Base-by-base conservation (phyloP, 2,797 vertebrate species). In the Anguilla obscura region DNA sequence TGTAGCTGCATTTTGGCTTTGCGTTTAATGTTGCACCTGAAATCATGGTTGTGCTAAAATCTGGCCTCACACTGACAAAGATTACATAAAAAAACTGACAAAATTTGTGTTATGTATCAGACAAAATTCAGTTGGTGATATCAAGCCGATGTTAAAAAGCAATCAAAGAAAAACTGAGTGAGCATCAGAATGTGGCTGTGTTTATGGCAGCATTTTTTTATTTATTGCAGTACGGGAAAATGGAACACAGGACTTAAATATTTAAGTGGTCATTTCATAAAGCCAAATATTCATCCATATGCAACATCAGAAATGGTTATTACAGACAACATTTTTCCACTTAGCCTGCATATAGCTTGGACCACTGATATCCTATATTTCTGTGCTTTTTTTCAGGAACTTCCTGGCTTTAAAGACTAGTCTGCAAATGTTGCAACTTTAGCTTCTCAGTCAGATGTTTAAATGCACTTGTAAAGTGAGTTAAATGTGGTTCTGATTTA, bases 401-500 rank as follows among this genome's bases (percentile, higher is more conserved):
- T 58, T 58, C 56, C 56, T 58, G 56, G 56, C 56, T 58, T 58
- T 58, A 58, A 58, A 58, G 16, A 14, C 56, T 58, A 58, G n/a
- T 69, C 5, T 27, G 5, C 63, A 69, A 24, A 27, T 69, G 63
- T 9, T 69, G 63, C 63, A 69, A 27, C 63, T 66, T 66, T 69
- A 10, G 24, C 24, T 24, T 27, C 63, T 69, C 21, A 63, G 87
- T 86, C 80, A 80, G 83, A 85, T 45, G 40, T 87, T 54, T 63
- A 85, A 87, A 27, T 52, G 50, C 50, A 52, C 50, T 52, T 52
- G 50, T 52, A 52, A 52, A 12, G 7, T 52, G 50, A 52, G 50
- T 0, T 52, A 7, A 89, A 90, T 90, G 74, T 87, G 79, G 30
- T 76, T 76, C 33, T 12, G 7, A 7, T 85, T 86, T 36, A 27